Evolutionary conservation across 2,888 invertebrate genomes (phyloP).

Genomic region (Frankliniella fusca): DNA sequence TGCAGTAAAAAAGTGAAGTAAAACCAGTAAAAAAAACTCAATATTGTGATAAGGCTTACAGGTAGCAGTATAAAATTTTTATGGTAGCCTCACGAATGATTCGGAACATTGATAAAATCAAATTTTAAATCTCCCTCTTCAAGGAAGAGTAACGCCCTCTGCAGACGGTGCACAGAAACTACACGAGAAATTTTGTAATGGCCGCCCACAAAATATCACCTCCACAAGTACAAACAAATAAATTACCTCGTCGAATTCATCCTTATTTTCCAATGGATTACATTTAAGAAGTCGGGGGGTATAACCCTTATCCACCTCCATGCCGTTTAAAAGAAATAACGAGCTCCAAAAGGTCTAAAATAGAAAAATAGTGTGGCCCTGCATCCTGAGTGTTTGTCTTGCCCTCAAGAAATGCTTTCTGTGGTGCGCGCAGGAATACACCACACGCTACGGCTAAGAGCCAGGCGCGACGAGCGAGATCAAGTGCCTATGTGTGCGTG

Average conservation of each 20-base stretch:
- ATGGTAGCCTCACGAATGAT: too few species aligned
- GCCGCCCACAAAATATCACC: slow-evolving; percentile 38
- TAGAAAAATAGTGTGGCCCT: slow-evolving; percentile 36
- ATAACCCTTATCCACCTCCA: slow-evolving; percentile 38
- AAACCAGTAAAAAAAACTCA: neutral
- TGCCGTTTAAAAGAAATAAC: slow-evolving; percentile 37
- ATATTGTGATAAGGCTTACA: neutral
- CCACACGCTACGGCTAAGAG: slow-evolving; percentile 31
- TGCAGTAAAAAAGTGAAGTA: neutral
- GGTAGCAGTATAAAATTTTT: too few species aligned
- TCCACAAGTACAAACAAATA: slow-evolving; percentile 37
- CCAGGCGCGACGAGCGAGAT: neutral
- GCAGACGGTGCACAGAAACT: neutral
- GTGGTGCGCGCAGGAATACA: slow-evolving; percentile 39
- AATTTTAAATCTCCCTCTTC: slow-evolving; percentile 6
- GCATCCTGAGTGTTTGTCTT: slow-evolving; percentile 38
- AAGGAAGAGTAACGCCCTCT: neutral
- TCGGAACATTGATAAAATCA: too few species aligned
- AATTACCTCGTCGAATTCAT: slow-evolving; percentile 45
- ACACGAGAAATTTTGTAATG: slow-evolving; percentile 32
- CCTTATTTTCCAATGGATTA: slow-evolving; percentile 41
- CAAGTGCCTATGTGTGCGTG: neutral
- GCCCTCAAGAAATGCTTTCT: slow-evolving; percentile 40
- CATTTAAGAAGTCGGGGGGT: slow-evolving; percentile 13
- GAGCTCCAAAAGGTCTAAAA: slow-evolving; percentile 35